These are phyloP conservation scores for Hippocampus guttulatus DNA, from an alignment of 2,113 vertebrate genomes.

Conservation along the genomic window DNA sequence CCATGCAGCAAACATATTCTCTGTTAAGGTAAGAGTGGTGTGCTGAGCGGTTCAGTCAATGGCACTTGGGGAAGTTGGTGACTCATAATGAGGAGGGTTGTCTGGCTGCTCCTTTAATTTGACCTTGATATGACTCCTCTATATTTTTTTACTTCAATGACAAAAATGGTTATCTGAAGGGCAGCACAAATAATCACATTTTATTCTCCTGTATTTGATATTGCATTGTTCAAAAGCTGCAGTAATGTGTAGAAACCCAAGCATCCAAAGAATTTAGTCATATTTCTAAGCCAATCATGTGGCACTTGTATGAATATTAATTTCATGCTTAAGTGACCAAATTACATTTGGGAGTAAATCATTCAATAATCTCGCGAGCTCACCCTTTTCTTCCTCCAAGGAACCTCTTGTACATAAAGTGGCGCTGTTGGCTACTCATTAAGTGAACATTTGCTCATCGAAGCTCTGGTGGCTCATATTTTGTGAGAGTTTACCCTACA, in stretches of 20 bases:
- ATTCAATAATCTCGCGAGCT: no score
- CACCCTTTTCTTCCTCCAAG: background rate
- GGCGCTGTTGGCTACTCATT: background rate
- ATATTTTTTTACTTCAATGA: background rate
- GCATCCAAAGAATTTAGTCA: no score
- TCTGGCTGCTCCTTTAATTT: background rate
- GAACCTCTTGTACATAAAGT: background rate
- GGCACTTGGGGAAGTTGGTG: background rate
- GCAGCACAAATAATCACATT: background rate
- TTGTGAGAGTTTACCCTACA: background rate
- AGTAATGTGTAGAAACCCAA: no score
- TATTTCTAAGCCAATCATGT: no score
- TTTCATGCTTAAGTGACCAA: no score
- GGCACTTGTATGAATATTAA: no score
- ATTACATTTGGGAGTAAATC: no score
- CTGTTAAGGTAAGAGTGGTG: slow-evolving; percentile 86
- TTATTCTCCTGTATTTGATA: background rate
- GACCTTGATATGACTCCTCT: background rate
- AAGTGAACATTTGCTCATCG: background rate
- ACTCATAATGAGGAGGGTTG: background rate
- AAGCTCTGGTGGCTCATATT: background rate
- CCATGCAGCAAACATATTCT: slow-evolving; percentile 97
- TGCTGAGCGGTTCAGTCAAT: background rate
- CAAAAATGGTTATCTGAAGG: background rate
- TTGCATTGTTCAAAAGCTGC: no score